A percentile compares a stretch with the other conserved stretches of the same genome.
These are phyloP conservation scores for Drosophila mulleri DNA, from an alignment of 2,888 invertebrate species.

Conservation along the genomic window DNA sequence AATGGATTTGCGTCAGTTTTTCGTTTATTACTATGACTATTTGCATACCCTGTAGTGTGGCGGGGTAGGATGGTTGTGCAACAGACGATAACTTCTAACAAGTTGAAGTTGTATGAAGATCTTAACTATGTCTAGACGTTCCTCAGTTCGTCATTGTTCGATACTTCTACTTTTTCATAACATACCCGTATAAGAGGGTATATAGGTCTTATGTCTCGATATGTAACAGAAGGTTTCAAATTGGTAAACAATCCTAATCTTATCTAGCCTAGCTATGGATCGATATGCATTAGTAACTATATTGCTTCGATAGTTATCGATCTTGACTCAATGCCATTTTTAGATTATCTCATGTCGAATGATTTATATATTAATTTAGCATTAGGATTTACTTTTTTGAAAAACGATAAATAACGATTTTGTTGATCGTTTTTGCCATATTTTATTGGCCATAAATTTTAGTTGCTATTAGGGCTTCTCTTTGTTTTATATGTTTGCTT, in stretches of 20 bases:
- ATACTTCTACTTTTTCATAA: no score
- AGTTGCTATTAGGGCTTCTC: neutral
- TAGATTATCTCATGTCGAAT: neutral
- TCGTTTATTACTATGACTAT: neutral
- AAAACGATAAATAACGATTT: neutral
- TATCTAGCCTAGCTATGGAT: no score
- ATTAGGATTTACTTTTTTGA: neutral
- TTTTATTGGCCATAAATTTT: neutral
- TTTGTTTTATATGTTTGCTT: neutral
- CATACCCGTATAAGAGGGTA: neutral
- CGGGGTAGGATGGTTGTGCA: no score
- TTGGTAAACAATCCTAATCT: neutral
- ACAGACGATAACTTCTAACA: neutral
- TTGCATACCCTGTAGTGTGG: conserved; percentile 1
- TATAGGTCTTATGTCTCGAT: neutral
- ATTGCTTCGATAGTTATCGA: neutral
- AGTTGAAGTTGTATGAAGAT: no score
- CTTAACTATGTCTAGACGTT: no score
- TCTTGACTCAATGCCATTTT: neutral
- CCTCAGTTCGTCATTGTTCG: no score
- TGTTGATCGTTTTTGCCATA: neutral
- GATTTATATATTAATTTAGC: neutral
- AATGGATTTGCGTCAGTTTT: conserved; percentile 65
- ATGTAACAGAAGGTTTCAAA: no score
- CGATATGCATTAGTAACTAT: neutral